phyloP scores from a whole-genome alignment of 1,140 invertebrate species.

The Trachelipus rathkii region DNA sequence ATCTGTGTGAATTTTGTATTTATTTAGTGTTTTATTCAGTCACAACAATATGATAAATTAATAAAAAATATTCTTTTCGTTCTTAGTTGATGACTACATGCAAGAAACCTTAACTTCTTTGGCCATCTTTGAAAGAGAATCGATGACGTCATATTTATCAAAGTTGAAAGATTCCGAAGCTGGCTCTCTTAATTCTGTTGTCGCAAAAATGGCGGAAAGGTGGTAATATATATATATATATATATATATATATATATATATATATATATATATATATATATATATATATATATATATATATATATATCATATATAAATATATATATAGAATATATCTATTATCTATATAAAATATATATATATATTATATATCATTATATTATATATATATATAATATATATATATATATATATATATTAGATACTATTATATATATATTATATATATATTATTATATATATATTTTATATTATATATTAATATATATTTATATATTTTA shows the following conservation, averaged over 20 bases:
- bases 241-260: not conserved
- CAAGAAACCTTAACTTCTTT: slow-evolving; percentile 16
- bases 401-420: slow-evolving; percentile 11
- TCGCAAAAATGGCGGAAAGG: slow-evolving; percentile 8
- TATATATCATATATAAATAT: slow-evolving; percentile 5
- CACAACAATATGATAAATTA: too few relatives aligned
- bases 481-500: too few relatives aligned
- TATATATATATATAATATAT: slow-evolving; percentile 6
- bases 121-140: slow-evolving; percentile 25
- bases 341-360: not conserved
- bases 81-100: slow-evolving; percentile 24
- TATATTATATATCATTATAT: not conserved
- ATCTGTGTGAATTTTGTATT: too few relatives aligned
- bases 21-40: too few relatives aligned
- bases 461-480: too few relatives aligned
- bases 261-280: not conserved
- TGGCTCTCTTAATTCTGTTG: not conserved
- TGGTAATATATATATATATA: not conserved
- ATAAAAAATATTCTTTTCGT: too few relatives aligned
- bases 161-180: slow-evolving; percentile 7
- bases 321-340: not conserved
- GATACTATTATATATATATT: too few relatives aligned
- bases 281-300: not conserved
- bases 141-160: slow-evolving; percentile 7
- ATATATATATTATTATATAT: too few relatives aligned